Percentiles rank a stretch among this genome's conserved stretches.
Evolutionary conservation across 2,113 vertebrate species (phyloP).

Genomic region (Bubalus kerabau): DNA sequence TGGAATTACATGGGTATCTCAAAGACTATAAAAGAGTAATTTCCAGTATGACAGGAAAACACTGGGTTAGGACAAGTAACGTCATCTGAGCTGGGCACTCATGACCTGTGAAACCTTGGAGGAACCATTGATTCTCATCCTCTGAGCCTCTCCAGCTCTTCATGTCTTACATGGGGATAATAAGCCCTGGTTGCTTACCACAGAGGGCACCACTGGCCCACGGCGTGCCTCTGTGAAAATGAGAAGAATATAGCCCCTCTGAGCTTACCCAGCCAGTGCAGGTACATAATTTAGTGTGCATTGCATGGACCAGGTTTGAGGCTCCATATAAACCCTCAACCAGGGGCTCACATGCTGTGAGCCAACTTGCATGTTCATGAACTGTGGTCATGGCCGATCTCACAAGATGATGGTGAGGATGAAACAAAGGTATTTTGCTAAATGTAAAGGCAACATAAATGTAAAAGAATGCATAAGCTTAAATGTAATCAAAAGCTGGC

Average conservation of each 20-base stretch:
- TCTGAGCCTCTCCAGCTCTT: neutral
- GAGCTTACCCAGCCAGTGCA: neutral
- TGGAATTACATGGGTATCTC: slow-evolving; percentile 34
- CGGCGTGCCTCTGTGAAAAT: neutral
- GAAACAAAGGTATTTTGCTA: neutral
- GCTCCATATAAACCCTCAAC: fast-evolving
- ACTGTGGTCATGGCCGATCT: neutral
- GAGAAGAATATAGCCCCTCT: neutral
- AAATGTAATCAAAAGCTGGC: neutral
- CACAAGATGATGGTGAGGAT: neutral
- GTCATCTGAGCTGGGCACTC: neutral
- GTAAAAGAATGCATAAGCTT: neutral
- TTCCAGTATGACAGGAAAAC: neutral
- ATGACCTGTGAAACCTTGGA: neutral
- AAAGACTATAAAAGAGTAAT: neutral
- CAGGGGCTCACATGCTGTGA: neutral
- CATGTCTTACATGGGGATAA: neutral
- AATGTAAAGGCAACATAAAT: neutral
- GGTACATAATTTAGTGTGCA: neutral
- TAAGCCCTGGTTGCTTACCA: neutral
- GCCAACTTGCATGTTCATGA: neutral
- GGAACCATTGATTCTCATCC: neutral
- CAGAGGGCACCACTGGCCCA: neutral
- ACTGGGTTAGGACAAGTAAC: neutral
- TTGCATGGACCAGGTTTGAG: neutral